Evolutionary conservation across 2,113 vertebrate genomes (phyloP), one percentile per base, ranked within the genome.

Genomic region (Actinemys pallida): DNA sequence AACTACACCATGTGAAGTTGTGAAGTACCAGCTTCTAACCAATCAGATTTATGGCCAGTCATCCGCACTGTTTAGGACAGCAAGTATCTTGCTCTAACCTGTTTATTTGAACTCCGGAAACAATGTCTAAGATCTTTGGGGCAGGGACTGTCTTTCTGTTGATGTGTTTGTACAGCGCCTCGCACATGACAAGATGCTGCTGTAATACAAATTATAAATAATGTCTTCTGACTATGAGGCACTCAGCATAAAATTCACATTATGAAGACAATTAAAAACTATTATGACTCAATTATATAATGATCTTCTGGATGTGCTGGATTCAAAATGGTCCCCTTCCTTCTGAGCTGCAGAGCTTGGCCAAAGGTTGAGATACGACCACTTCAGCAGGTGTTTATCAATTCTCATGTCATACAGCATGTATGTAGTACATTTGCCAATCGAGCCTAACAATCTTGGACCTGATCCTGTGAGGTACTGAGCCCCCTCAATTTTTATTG

Each of bases 31-130:
- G 45, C 90, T 86, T 94, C 89, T 65, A 19, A 87, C 17, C 50
- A 19, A 49, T 49, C 59, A 56, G n/a, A 39, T 72, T 20, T 22
- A 72, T 8, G 5, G 65, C 35, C 79, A 96, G 62, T 84, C 87
- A 92, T 89, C 45, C 39, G 59, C 53, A 78, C 0, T 0, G 90
- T 91, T 76, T 39, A 14, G 2, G 95, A 82, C 59, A 84, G 65
- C 50, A 31, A 39, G 25, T 24, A 31, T 35, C 57, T 87, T 50
- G 62, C 56, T 91, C 52, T 19, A 20, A 83, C 29, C 25, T 31
- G 24, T 95, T 93, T 52, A 94, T 95, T 96, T 95, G 85, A 95
- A 90, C 29, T 57, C 45, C 86, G 59, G 88, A 94, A 95, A 39
- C 24, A 90, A 24, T 47, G 83, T 29, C 0, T 0, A 72, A 92